Percentiles rank a stretch among this genome's conserved stretches.
Evolutionary conservation across 2,113 vertebrate species (phyloP).

Genomic region (Sphaerodactylus townsendi): DNA sequence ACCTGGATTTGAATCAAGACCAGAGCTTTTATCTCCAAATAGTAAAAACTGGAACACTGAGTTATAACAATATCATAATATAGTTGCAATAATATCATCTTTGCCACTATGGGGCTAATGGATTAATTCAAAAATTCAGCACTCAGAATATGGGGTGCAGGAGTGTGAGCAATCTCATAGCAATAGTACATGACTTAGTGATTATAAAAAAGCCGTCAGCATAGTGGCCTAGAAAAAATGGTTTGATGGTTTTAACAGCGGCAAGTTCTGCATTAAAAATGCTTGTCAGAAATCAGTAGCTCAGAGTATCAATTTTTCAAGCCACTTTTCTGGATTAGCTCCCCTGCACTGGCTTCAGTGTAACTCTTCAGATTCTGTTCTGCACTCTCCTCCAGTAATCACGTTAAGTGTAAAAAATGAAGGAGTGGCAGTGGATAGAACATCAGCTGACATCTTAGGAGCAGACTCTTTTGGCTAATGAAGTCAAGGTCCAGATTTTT

Average conservation of each 20-base stretch:
- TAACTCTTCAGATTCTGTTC: background rate
- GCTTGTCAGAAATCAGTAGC: background rate
- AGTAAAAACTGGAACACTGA: conserved; percentile 1
- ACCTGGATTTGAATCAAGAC: background rate
- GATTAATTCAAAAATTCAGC: conserved; percentile 19
- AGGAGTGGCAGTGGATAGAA: background rate
- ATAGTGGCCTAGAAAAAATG: background rate
- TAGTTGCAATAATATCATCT: conserved; percentile 12
- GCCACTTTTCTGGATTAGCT: background rate
- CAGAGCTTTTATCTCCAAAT: background rate
- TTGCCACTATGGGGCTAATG: background rate
- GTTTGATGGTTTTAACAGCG: background rate
- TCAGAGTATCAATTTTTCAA: background rate
- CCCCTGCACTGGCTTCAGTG: background rate
- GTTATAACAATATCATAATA: conserved; percentile 1
- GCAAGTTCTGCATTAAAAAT: background rate
- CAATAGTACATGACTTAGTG: background rate
- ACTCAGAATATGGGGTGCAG: background rate
- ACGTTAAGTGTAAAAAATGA: background rate
- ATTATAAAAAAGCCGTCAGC: background rate
- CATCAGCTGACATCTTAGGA: background rate
- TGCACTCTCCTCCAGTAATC: background rate
- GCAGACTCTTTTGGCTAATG: background rate
- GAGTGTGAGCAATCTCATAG: background rate
- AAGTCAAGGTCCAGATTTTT: background rate